Percentiles rank a stretch among this genome's conserved stretches.
Evolutionary conservation across 92 coral and sea anemone genomes (phyloP).

Genomic region (Zoanthus gigantus): DNA sequence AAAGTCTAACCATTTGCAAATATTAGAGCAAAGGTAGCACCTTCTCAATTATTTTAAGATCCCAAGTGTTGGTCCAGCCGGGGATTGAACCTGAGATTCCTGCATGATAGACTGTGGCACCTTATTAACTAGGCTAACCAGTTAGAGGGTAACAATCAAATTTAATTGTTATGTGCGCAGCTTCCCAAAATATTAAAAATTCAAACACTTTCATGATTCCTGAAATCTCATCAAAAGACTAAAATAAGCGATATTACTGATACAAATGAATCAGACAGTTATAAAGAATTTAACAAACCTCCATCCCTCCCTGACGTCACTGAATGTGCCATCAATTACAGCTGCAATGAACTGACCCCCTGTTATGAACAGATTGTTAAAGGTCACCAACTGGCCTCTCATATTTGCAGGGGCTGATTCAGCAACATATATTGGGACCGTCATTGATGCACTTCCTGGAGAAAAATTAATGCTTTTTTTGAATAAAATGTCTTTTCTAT

Average conservation of each 20-base stretch:
- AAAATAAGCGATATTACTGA: neutral
- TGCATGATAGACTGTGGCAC: too few species aligned
- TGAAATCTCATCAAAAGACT: too few species aligned
- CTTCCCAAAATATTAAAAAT: too few species aligned
- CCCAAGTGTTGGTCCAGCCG: too few species aligned
- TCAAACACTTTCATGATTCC: too few species aligned
- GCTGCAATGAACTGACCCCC: constrained; percentile 96
- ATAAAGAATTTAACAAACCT: constrained; percentile 62
- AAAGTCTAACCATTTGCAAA: too few species aligned
- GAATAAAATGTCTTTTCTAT: neutral
- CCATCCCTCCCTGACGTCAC: constrained; percentile 81
- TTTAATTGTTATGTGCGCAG: too few species aligned
- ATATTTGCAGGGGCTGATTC: constrained; percentile 89
- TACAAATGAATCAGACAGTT: neutral
- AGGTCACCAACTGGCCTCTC: constrained; percentile 86
- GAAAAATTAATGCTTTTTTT: neutral
- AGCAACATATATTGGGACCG: constrained; percentile 42
- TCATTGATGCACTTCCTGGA: constrained; percentile 24
- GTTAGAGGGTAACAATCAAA: too few species aligned
- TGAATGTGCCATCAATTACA: constrained; percentile 82
- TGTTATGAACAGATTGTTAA: constrained; percentile 86
- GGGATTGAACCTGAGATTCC: too few species aligned
- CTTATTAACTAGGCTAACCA: too few species aligned
- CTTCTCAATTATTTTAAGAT: too few species aligned
- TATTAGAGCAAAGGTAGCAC: too few species aligned